A percentile compares a stretch with the other conserved stretches of the same genome.
Evolutionary conservation across 2,888 invertebrate species (phyloP).

Genomic region (Keiferia lycopersicella): DNA sequence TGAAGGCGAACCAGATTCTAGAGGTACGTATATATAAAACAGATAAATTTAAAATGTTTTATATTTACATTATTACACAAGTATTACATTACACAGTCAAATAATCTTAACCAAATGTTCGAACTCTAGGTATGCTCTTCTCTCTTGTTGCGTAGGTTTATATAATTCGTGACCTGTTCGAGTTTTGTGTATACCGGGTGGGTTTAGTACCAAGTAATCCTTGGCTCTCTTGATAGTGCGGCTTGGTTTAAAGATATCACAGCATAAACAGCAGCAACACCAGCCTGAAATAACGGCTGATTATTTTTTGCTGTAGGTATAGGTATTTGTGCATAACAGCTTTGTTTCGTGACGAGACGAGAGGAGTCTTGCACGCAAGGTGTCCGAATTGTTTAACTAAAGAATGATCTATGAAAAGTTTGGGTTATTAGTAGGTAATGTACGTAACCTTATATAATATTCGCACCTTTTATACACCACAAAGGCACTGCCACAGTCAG

Average conservation of each 20-base stretch:
- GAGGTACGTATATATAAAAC: constrained; percentile 80
- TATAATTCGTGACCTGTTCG: constrained; percentile 67
- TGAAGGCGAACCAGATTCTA: constrained; percentile 89
- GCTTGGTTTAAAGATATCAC: constrained; percentile 80
- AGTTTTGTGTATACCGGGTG: constrained; percentile 75
- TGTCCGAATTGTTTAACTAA: neutral
- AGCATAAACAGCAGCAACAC: constrained; percentile 83
- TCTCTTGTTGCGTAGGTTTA: constrained; percentile 79
- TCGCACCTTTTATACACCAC: constrained; percentile 65
- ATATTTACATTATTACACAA: constrained; percentile 25
- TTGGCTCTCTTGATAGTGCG: constrained; percentile 79
- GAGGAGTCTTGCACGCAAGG: constrained; percentile 46
- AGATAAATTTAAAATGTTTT: constrained; percentile 17
- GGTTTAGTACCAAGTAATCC: constrained; percentile 77
- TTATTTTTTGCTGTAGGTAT: constrained; percentile 37
- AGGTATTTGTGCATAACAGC: neutral
- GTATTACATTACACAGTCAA: constrained; percentile 19
- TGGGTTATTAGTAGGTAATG: neutral
- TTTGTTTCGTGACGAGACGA: constrained; percentile 45
- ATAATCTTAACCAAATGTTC: constrained; percentile 76
- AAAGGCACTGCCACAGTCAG: constrained; percentile 57
- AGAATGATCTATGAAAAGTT: constrained; percentile 39
- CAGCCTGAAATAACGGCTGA: constrained; percentile 70
- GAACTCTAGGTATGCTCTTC: constrained; percentile 78
- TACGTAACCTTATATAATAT: neutral